Percentiles rank a stretch among this genome's conserved stretches.
phyloP scores from a whole-genome alignment of 2,888 invertebrate genomes.

The Tolmerus cingulatus region DNA sequence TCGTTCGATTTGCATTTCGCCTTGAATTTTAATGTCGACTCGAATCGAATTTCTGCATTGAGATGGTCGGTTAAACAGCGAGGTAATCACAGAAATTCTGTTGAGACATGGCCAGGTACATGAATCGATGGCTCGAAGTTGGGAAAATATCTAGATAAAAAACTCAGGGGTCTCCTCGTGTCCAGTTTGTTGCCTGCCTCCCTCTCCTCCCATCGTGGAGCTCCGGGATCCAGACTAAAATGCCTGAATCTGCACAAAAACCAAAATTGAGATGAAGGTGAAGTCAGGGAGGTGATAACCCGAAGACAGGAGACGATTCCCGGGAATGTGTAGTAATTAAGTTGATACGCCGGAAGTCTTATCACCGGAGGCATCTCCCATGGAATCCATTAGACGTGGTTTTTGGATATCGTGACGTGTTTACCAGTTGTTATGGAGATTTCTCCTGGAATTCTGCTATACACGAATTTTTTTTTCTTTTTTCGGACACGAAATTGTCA shows the following conservation, averaged over 20 bases:
- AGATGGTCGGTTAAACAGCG: slow-evolving; percentile 15
- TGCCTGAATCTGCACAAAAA: background rate
- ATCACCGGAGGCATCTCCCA: background rate
- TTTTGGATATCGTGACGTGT: background rate
- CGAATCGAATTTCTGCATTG: slow-evolving; percentile 38
- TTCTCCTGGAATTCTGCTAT: background rate
- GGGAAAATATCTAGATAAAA: slow-evolving; percentile 27
- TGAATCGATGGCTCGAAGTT: slow-evolving; percentile 17
- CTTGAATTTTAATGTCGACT: slow-evolving; percentile 34
- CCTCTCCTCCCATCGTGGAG: background rate
- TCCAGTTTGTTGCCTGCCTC: background rate
- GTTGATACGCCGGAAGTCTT: background rate
- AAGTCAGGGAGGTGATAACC: background rate
- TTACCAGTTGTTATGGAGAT: background rate
- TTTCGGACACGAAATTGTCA: background rate
- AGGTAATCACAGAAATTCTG: slow-evolving; percentile 31
- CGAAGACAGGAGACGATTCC: background rate
- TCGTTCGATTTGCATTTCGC: slow-evolving; percentile 34
- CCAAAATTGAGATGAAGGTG: slow-evolving; percentile 4
- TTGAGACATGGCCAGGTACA: slow-evolving; percentile 22
- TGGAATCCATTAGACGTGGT: background rate
- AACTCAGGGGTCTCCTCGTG: background rate
- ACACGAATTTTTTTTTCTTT: background rate
- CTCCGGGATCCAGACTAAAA: background rate
- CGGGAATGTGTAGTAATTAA: slow-evolving; percentile 9